Conservation (phyloP, 2,888 invertebrate genomes). For the Ochropacha duplaris region DNA sequence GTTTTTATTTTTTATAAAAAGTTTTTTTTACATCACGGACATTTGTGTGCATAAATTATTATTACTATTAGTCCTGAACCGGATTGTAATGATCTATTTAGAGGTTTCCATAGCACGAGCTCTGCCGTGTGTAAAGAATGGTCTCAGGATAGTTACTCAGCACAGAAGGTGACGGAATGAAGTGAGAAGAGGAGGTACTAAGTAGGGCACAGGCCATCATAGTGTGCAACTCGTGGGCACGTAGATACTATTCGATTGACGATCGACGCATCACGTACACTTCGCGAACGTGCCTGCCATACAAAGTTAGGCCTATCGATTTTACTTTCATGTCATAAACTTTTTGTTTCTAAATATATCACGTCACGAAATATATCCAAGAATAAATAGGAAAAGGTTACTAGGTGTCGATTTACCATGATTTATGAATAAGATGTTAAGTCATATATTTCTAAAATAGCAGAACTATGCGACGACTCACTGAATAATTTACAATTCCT, state of each 20-base stretch:
- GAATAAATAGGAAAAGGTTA: not conserved
- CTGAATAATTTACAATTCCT: no score
- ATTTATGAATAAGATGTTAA: no score
- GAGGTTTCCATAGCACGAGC: no score
- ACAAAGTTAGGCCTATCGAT: slow-evolving; percentile 44
- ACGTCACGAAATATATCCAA: slow-evolving; percentile 15
- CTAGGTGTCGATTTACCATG: no score
- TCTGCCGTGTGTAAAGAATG: no score
- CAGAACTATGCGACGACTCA: no score
- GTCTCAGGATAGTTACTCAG: not conserved
- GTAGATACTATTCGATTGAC: slow-evolving; percentile 41
- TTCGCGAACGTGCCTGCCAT: slow-evolving; percentile 51
- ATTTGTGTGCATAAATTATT: no score
- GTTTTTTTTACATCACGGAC: no score
- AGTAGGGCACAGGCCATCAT: slow-evolving; percentile 11
- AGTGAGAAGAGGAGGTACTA: slow-evolving; percentile 12
- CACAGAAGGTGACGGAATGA: slow-evolving; percentile 4
- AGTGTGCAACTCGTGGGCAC: slow-evolving; percentile 26
- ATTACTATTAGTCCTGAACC: no score
- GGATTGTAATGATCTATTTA: no score
- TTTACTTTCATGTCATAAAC: slow-evolving; percentile 52
- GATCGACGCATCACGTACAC: slow-evolving; percentile 49
- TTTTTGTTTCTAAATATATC: slow-evolving; percentile 53
- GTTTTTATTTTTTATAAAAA: no score
- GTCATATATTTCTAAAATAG: no score